Evolutionary conservation across 2,888 invertebrate species (phyloP), one percentile per base, ranked within the genome.

Genomic region (Muschampia plurimacula): DNA sequence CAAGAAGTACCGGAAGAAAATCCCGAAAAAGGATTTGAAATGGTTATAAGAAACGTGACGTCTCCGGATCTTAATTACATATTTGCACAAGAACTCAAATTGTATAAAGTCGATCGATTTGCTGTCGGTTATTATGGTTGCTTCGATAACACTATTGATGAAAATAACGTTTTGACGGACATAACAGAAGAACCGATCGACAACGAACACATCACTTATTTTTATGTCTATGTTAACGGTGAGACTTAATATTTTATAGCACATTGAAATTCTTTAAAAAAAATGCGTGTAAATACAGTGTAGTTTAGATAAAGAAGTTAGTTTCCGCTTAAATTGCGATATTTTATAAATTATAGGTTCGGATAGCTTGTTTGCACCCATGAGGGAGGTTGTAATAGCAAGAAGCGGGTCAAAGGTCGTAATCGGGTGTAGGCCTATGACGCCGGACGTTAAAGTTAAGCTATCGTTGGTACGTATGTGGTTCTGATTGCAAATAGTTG

Each of bases 41-140:
- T 75, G 76, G 67, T 66, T 15, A 69, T 76, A 73, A 82, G 81
- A 76, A 79, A 83, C 59, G 74, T 79, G 39, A 72, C 73, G 7
- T 77, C 78, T 55, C 72, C 82, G 49, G 85, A 86, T 49, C 78
- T 78, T 41, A 83, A 83, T 57, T 87, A 88, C 77, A 81, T 86
- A 72, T 95, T 89, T 80, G 93, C 95, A 77, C 86, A 91, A 63
- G 85, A 86, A 69, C 84, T 96, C 46, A 86, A 93, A 57, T 78
- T 96, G 39, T 81, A 79, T 63, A 86, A 93, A 67, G 92, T 95
- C 3, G 87, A 90, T 62, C 89, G 88, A 15, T 86, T 86, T 28
- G 86, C 95, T 68, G 95, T 96, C 70, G 95, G 95, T 64, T 95
- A 92, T 81, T 96, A 95, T 78, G 95, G 94, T 75, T 96, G 96